phyloP scores from a whole-genome alignment of 2,888 invertebrate genomes.

The Mimas tiliae region DNA sequence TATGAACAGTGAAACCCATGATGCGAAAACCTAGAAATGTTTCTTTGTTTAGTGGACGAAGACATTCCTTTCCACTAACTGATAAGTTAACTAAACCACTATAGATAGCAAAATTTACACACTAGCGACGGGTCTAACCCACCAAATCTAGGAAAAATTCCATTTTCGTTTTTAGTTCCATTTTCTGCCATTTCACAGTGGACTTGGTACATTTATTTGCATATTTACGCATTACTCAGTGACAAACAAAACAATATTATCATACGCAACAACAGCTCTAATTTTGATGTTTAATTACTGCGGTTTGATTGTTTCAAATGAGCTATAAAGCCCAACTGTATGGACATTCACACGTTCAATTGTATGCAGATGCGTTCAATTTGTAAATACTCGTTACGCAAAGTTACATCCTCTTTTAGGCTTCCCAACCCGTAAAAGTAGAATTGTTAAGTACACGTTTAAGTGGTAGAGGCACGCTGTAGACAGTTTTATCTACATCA shows the following conservation, averaged over 20 bases:
- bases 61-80: too few species aligned
- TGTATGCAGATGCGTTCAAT: conserved; percentile 6
- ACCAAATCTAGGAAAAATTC: too few species aligned
- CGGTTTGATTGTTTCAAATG: not conserved
- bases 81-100: too few species aligned
- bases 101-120: not conserved
- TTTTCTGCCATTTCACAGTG: too few species aligned
- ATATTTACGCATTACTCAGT: not conserved
- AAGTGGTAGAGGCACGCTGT: too few species aligned
- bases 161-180: too few species aligned
- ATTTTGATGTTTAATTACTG: conserved; percentile 19
- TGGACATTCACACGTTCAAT: conserved; percentile 9
- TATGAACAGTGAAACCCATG: too few species aligned
- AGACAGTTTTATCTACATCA: too few species aligned
- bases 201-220: not conserved
- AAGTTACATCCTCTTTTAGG: not conserved
- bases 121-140: too few species aligned
- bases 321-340: not conserved
- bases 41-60: too few species aligned
- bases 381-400: conserved; percentile 5
- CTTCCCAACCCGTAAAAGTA: not conserved
- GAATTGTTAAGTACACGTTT: too few species aligned
- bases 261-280: conserved; percentile 2
- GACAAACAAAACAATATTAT: conserved; percentile 17
- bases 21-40: too few species aligned